These are phyloP conservation scores for Oreohelix idahoensis DNA, from an alignment of 1,140 invertebrate genomes.

Conservation along the genomic window DNA sequence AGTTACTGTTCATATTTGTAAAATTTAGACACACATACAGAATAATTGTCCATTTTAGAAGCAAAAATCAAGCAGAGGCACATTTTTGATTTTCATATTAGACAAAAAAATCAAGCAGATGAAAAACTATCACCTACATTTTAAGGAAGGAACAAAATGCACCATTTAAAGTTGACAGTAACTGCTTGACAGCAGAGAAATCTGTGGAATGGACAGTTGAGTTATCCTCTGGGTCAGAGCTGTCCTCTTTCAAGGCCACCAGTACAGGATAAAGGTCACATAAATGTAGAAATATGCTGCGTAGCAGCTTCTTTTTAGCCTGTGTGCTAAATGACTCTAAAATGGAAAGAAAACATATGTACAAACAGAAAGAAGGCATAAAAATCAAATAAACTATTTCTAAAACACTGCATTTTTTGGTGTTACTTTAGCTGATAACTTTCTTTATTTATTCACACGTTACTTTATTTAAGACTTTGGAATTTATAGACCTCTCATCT, in stretches of 20 bases:
- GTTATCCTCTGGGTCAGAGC: background rate
- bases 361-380: background rate
- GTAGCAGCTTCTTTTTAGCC: constrained; percentile 13
- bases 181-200: constrained; percentile 4
- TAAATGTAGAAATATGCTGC: background rate
- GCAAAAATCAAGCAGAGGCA: no score
- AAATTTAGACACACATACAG: no score
- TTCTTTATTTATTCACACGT: no score
- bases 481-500: no score
- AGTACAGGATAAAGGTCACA: constrained; percentile 15
- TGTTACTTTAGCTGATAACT: no score
- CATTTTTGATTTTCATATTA: no score
- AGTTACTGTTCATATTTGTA: no score
- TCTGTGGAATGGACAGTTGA: background rate
- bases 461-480: no score
- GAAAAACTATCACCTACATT: background rate
- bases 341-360: background rate
- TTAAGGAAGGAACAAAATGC: background rate
- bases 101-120: no score
- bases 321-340: background rate
- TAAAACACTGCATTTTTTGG: no score
- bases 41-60: no score
- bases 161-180: background rate
- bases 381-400: no score
- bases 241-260: background rate